Evolutionary conservation across 2,888 invertebrate species (phyloP).

Genomic region (Drosophila infuscata): DNA sequence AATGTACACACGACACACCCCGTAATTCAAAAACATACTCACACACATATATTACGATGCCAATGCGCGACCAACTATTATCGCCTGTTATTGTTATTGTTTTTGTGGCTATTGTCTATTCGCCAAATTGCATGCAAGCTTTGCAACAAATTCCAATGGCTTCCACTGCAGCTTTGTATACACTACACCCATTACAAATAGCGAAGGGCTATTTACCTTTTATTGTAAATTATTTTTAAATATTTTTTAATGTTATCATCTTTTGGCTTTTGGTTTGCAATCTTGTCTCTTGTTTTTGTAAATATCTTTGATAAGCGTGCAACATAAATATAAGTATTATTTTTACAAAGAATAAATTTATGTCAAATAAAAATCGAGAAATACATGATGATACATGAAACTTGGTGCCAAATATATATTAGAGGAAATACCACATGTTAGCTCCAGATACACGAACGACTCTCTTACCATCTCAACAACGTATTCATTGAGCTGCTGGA

Average conservation of each 20-base stretch:
- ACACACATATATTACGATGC: conserved; percentile 10
- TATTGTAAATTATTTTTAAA: background rate
- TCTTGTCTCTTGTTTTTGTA: background rate
- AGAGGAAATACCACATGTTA: background rate
- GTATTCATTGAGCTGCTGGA: background rate
- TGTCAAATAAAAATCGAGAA: background rate
- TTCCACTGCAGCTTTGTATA: background rate
- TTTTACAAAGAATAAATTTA: background rate
- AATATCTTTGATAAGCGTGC: background rate
- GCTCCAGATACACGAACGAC: background rate
- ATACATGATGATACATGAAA: background rate
- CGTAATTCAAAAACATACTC: conserved; percentile 23
- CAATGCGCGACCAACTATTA: conserved; percentile 60
- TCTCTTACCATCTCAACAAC: background rate
- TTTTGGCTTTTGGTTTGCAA: background rate
- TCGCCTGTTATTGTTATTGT: conserved; percentile 14
- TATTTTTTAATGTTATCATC: background rate
- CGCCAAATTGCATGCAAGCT: conserved; percentile 63
- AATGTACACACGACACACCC: conserved; percentile 50
- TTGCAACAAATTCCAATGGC: conserved; percentile 39
- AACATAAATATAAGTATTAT: background rate
- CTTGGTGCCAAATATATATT: background rate
- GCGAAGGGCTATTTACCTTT: background rate
- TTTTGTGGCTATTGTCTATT: conserved; percentile 2
- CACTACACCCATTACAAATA: background rate